These are phyloP conservation scores for Synanthedon myopaeformis DNA, from an alignment of 2,888 invertebrate species.

Conservation along the genomic window DNA sequence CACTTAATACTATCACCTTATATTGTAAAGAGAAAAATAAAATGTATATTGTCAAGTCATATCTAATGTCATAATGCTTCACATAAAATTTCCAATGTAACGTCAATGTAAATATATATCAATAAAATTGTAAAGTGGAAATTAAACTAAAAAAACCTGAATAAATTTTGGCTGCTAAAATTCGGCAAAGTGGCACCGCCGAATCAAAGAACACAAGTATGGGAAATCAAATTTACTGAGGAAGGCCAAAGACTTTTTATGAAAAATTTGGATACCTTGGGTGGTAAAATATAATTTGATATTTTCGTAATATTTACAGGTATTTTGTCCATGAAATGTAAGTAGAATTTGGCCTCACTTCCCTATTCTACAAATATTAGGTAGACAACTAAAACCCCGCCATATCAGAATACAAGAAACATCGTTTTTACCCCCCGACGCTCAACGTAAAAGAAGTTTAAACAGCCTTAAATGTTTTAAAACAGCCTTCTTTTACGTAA, in stretches of 20 bases:
- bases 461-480: no score
- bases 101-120: no score
- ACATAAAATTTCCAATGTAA: no score
- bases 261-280: slow-evolving; percentile 41
- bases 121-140: no score
- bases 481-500: no score
- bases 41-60: background rate
- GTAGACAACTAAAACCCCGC: background rate
- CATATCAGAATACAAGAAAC: no score
- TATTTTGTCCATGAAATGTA: background rate
- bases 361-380: background rate
- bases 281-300: slow-evolving; percentile 29
- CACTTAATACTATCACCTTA: background rate
- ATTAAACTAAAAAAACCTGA: no score
- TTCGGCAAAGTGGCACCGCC: slow-evolving; percentile 43
- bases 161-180: background rate
- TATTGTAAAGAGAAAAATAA: background rate
- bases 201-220: slow-evolving; percentile 36
- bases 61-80: background rate
- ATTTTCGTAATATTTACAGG: background rate
- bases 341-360: background rate
- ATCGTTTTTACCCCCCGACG: no score
- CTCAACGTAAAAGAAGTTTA: no score
- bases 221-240: slow-evolving; percentile 42
- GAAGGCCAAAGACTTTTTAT: slow-evolving; percentile 51